These are phyloP conservation scores for Zoroaster sp. DNA, from an alignment of 53 echinoderm and acorn worm species.

Conservation along the genomic window DNA sequence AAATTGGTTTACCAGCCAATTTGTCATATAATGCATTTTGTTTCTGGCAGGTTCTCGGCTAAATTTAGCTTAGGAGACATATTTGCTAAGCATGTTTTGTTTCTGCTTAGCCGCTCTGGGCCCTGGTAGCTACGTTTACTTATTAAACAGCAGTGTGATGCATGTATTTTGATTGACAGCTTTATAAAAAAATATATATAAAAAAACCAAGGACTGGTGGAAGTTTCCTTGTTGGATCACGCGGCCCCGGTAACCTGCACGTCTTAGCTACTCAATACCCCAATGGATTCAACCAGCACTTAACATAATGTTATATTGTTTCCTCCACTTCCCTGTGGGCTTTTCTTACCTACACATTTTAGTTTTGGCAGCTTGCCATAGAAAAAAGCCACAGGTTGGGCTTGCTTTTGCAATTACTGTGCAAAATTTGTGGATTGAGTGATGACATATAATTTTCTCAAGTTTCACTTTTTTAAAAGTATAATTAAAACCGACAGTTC, in stretches of 20 bases:
- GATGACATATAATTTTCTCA: background rate
- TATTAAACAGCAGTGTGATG: too few species aligned
- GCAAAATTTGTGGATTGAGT: background rate
- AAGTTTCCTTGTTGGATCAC: background rate
- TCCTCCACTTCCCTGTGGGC: background rate
- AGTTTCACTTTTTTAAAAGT: background rate
- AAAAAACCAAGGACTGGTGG: background rate
- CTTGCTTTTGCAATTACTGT: background rate
- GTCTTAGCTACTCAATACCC: background rate
- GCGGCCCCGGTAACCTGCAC: constrained; percentile 1
- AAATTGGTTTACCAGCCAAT: too few species aligned
- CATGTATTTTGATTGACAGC: too few species aligned
- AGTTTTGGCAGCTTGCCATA: background rate
- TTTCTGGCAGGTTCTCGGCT: too few species aligned
- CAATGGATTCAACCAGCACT: background rate
- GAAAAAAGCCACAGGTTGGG: background rate
- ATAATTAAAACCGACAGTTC: background rate
- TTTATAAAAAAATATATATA: too few species aligned
- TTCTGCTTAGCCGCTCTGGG: too few species aligned
- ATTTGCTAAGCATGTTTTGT: too few species aligned
- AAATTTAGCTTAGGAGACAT: too few species aligned
- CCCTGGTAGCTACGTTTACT: too few species aligned
- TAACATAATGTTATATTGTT: background rate
- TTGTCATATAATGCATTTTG: too few species aligned
- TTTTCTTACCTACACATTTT: background rate